A percentile compares a stretch with the other conserved stretches of the same genome.
These are phyloP conservation scores for Triplophysa tibetana DNA, from an alignment of 2,113 vertebrate genomes.

Conservation along the genomic window DNA sequence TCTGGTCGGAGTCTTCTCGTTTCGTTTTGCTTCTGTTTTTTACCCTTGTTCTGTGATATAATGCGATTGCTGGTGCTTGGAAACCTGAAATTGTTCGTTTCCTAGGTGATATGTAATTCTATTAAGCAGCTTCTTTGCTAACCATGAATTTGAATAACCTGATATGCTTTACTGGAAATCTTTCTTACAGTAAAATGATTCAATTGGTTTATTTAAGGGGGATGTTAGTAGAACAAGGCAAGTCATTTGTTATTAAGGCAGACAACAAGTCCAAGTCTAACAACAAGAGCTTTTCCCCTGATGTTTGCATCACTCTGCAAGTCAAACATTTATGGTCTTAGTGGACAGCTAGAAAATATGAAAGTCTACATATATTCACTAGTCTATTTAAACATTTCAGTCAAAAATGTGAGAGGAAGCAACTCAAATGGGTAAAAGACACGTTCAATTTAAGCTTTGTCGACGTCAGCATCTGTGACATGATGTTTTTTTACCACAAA, in stretches of 20 bases:
- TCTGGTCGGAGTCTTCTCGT: background rate
- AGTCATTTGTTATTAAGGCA: background rate
- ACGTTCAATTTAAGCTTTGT: too few species aligned
- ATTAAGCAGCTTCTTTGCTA: slow-evolving; percentile 6
- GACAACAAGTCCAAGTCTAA: background rate
- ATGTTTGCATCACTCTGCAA: too few species aligned
- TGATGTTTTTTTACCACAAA: too few species aligned
- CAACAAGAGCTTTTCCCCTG: too few species aligned
- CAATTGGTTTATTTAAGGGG: background rate
- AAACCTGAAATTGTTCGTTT: slow-evolving; percentile 44
- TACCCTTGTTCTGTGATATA: background rate
- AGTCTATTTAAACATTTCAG: too few species aligned
- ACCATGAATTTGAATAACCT: slow-evolving; percentile 13
- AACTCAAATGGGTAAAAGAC: too few species aligned
- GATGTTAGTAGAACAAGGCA: background rate
- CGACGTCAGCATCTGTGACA: too few species aligned
- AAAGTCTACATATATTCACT: too few species aligned
- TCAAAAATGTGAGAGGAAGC: too few species aligned
- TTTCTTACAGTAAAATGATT: background rate
- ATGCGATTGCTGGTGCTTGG: slow-evolving; percentile 29
- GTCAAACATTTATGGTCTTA: too few species aligned
- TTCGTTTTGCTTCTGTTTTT: too few species aligned
- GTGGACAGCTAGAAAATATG: too few species aligned
- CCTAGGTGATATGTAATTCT: slow-evolving; percentile 41
- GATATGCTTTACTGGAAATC: background rate